Conservation (phyloP, 2,113 vertebrate species). For the Brienomyrus longianalis region DNA sequence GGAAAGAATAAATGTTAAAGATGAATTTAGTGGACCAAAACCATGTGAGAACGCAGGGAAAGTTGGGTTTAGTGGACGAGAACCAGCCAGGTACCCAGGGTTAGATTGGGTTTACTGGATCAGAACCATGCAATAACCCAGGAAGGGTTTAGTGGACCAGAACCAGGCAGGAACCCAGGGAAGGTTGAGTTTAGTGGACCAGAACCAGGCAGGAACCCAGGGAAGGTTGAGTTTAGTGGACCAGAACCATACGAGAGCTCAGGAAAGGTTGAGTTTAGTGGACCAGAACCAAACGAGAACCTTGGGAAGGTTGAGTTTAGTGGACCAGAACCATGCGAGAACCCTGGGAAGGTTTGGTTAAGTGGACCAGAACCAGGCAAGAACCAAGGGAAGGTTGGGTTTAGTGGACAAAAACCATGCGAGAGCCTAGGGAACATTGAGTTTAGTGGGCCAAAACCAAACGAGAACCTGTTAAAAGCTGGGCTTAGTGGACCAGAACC, state of each 20-base stretch:
- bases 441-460: neutral
- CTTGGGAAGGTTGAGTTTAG: neutral
- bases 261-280: neutral
- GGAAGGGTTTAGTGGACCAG: neutral
- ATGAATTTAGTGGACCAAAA: neutral
- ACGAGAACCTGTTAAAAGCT: too few species aligned
- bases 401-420: neutral
- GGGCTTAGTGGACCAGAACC: neutral
- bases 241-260: neutral
- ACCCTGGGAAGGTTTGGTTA: neutral
- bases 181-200: neutral
- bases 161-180: neutral
- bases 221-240: neutral
- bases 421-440: neutral
- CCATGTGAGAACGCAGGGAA: neutral
- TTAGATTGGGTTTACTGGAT: neutral
- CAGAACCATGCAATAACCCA: neutral
- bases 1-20: neutral
- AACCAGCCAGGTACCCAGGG: neutral
- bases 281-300: neutral
- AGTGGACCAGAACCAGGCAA: neutral
- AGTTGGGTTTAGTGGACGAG: neutral
- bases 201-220: neutral
- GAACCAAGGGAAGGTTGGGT: neutral
- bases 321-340: neutral